Evolutionary conservation across 2,113 vertebrate species (phyloP), one percentile per base, ranked within the genome.

Genomic region (Myrmophylax atrothorax): DNA sequence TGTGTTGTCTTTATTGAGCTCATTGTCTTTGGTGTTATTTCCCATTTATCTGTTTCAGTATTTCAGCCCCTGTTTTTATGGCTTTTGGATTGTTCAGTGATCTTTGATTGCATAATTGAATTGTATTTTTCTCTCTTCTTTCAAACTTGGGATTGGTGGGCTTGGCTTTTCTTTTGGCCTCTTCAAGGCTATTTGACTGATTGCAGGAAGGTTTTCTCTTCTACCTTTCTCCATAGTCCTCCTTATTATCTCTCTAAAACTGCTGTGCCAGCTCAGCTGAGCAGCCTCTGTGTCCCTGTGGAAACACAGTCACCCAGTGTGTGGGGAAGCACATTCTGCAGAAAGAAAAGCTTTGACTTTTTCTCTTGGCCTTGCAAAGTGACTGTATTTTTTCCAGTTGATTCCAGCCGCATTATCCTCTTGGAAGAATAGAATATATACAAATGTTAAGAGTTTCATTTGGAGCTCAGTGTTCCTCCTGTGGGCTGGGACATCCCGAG

Each of bases 231-330:
- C 87, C 64, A 60, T 82, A 68, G 58, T 79, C 94, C 31, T 67
- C 79, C 92, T 93, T 92, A 93, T 77, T 93, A 69, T 42, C 59
- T 77, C 75, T 62, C 26, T 90, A 74, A 78, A 94, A 82, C n/a
- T 80, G 59, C 29, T 1, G 0, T 35, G 70, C 66, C 89, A 72
- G 84, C 67, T 93, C 77, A 73, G 5, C 8, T 72, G 95, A 89
- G 49, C 62, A 46, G 52, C 82, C 64, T 42, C 18, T 77, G 50
- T 86, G 66, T 5, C 44, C 53, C 74, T 64, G 25, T 24, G 89
- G 58, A 87, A 64, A 89, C 9, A 4, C 49, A 87, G 69, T 25
- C 66, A 55, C 33, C 62, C 4, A 24, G 28, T 68, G 58, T 42
- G 47, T 62, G 49, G 60, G 31, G 55, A 76, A 89, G 67, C 31